Conservation (phyloP, 2,888 invertebrate genomes). For the Xylota segnis region DNA sequence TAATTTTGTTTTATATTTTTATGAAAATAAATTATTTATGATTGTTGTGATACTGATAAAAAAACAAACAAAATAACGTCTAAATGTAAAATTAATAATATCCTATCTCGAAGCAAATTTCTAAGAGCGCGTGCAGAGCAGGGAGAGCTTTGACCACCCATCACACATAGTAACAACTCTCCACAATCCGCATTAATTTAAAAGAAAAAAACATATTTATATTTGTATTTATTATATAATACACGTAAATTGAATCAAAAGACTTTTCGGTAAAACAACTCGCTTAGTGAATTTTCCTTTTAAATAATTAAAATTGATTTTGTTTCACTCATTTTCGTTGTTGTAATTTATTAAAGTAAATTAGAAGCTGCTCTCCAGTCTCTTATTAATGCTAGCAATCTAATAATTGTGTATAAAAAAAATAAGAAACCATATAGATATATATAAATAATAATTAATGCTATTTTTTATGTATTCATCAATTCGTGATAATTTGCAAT, state of each 20-base stretch:
- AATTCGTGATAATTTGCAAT: conserved; percentile 35
- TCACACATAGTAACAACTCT: conserved; percentile 21
- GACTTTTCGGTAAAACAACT: conserved; percentile 60
- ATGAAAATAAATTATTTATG: conserved; percentile 57
- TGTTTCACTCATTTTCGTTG: conserved; percentile 30
- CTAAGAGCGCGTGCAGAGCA: conserved; percentile 20
- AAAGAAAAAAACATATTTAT: conserved; percentile 60
- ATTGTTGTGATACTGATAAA: conserved; percentile 75
- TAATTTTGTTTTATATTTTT: conserved; percentile 43
- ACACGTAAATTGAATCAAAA: conserved; percentile 59
- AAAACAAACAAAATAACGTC: conserved; percentile 49
- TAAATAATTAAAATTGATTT: conserved; percentile 31
- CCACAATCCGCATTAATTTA: conserved; percentile 32
- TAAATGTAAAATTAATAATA: conserved; percentile 54
- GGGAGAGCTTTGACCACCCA: conserved; percentile 1
- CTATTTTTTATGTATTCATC: conserved; percentile 27
- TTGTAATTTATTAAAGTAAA: conserved; percentile 15
- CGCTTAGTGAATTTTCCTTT: conserved; percentile 63
- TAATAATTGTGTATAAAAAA: conserved; percentile 53
- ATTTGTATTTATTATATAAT: conserved; percentile 52
- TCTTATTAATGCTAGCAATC: conserved; percentile 37
- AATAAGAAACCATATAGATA: conserved; percentile 2
- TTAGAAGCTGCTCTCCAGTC: conserved; percentile 37
- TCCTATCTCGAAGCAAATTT: conserved; percentile 56
- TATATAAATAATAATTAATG: conserved; percentile 30